phyloP scores from a whole-genome alignment of 2,113 vertebrate genomes.

The Bothrops jararaca region DNA sequence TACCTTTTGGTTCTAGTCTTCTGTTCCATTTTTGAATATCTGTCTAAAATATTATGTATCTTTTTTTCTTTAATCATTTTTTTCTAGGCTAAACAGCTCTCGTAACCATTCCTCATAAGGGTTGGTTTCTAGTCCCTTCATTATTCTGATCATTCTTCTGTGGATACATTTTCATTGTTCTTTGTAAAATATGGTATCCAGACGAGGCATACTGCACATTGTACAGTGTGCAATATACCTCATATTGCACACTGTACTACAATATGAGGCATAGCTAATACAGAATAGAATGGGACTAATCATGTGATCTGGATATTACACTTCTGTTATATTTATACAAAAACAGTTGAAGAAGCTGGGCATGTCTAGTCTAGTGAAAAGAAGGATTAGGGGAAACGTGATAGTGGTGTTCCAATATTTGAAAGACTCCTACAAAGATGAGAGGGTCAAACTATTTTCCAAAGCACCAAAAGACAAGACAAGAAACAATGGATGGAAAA shows the following conservation, averaged over 20 bases:
- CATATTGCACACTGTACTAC: not conserved
- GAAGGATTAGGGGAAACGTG: not conserved
- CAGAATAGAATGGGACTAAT: not conserved
- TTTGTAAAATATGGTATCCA: not conserved
- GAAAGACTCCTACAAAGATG: not conserved
- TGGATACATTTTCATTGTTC: not conserved
- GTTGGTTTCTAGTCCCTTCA: not conserved
- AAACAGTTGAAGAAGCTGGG: not conserved
- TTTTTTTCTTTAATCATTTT: not conserved
- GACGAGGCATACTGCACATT: not conserved
- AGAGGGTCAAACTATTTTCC: not conserved
- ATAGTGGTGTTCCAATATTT: not conserved
- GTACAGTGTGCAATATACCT: too few relatives aligned
- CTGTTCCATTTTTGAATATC: not conserved
- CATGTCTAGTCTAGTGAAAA: not conserved
- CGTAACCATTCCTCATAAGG: not conserved
- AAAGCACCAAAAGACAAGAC: not conserved
- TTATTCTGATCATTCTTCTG: not conserved
- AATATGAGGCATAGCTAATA: not conserved
- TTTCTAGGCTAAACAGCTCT: not conserved
- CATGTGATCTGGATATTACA: not conserved
- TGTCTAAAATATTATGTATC: not conserved
- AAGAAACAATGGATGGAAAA: not conserved
- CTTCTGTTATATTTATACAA: not conserved
- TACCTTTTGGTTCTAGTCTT: not conserved